These are phyloP conservation scores for Bergia sp. DNA, from an alignment of 92 coral and sea anemone genomes.

Conservation along the genomic window DNA sequence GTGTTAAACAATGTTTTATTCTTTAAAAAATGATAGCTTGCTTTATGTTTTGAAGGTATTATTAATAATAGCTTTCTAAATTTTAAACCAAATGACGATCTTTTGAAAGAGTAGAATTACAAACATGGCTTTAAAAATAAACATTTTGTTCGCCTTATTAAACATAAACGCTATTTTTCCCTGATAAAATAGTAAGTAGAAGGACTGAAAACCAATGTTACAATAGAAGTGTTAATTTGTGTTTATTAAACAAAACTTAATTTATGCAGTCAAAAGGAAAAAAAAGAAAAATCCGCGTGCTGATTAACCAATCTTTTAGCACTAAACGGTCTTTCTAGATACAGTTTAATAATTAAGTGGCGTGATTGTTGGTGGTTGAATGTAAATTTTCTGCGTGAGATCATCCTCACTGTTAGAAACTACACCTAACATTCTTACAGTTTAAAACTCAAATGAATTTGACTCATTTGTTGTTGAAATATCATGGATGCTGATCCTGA, in stretches of 20 bases:
- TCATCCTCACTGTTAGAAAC: slow-evolving; percentile 13
- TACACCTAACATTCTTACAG: not conserved
- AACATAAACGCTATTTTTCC: not conserved
- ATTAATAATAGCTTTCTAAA: too few species aligned
- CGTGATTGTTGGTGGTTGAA: not conserved
- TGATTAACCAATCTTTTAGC: not conserved
- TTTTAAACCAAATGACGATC: too few species aligned
- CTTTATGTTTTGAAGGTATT: not conserved
- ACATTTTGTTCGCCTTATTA: not conserved
- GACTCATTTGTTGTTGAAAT: not conserved
- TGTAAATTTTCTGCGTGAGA: too few species aligned
- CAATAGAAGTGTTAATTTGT: not conserved
- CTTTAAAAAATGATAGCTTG: not conserved
- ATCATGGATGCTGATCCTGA: not conserved
- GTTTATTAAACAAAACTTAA: too few species aligned
- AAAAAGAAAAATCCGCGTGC: not conserved
- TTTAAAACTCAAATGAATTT: not conserved
- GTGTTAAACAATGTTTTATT: not conserved
- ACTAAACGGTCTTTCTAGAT: not conserved
- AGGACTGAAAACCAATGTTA: not conserved
- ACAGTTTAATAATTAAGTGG: not conserved
- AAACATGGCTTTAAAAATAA: too few species aligned
- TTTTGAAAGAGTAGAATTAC: not conserved
- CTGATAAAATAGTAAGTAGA: too few species aligned
- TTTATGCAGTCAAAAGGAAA: too few species aligned